Conservation (phyloP, 2,888 invertebrate species). For the Antitype chi region DNA sequence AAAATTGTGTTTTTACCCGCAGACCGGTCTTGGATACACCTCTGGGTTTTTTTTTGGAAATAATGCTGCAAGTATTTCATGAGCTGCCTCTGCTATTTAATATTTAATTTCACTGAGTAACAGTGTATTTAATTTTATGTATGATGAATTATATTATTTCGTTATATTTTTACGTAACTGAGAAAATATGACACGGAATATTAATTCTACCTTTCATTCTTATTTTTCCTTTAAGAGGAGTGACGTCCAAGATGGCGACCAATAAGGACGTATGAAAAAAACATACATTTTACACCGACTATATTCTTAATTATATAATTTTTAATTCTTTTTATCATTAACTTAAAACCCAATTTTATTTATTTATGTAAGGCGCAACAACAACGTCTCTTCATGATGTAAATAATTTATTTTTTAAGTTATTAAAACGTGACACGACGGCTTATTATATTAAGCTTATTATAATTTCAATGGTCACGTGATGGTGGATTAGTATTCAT, state of each 20-base stretch:
- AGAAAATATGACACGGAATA: not conserved
- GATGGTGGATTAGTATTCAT: slow-evolving; percentile 62
- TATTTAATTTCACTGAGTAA: slow-evolving; percentile 43
- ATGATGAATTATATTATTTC: not conserved
- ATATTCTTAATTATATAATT: not conserved
- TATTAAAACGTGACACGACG: slow-evolving; percentile 69
- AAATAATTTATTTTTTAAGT: slow-evolving; percentile 53
- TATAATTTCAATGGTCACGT: slow-evolving; percentile 68
- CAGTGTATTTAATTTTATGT: slow-evolving; percentile 23
- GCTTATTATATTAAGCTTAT: slow-evolving; percentile 65
- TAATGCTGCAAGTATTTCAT: slow-evolving; percentile 58
- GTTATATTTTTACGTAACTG: not conserved
- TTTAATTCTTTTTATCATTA: not conserved
- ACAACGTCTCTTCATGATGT: slow-evolving; percentile 42
- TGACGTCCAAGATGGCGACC: not conserved
- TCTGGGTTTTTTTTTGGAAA: slow-evolving; percentile 55
- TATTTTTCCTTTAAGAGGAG: not conserved
- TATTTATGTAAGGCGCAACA: slow-evolving; percentile 34
- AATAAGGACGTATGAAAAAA: not conserved
- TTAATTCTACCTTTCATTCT: not conserved
- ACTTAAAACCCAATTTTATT: not conserved
- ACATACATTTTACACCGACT: not conserved
- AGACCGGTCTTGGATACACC: slow-evolving; percentile 60
- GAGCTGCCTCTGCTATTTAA: slow-evolving; percentile 40
- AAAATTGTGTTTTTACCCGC: slow-evolving; percentile 73